A percentile compares a stretch with the other conserved stretches of the same genome.
phyloP scores from a whole-genome alignment of 2,113 vertebrate genomes.

The Eurypyga helias region DNA sequence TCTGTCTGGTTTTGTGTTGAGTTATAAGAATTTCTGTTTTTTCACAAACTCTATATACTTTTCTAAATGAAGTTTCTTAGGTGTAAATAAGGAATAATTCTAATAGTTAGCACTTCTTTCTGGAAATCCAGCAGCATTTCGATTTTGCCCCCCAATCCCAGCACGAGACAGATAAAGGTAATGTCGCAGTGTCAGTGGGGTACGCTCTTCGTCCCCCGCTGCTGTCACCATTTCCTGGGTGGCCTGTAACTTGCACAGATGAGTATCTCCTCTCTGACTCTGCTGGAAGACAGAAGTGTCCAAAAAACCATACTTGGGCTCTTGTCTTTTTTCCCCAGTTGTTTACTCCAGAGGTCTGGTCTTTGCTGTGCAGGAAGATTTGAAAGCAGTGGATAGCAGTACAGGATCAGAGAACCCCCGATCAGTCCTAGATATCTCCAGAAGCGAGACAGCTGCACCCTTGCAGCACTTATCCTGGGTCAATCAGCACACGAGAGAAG shows the following conservation, averaged over 20 bases:
- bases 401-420: neutral
- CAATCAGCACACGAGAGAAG: neutral
- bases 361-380: neutral
- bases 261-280: neutral
- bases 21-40: neutral
- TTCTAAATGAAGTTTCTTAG: neutral
- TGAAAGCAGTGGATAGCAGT: neutral
- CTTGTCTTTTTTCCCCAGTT: neutral
- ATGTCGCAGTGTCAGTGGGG: neutral
- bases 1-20: neutral
- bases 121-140: neutral
- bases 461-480: neutral
- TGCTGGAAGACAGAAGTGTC: neutral
- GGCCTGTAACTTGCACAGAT: neutral
- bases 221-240: neutral
- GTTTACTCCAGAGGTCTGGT: neutral
- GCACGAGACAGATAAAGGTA: neutral
- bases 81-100: neutral
- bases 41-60: neutral
- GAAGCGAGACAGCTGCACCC: rapidly evolving
- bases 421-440: neutral
- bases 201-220: too few relatives aligned
- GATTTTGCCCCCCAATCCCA: neutral
- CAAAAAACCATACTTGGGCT: neutral
- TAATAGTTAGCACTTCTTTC: neutral